These are phyloP conservation scores for Margarornis squamiger DNA, from an alignment of 2,797 vertebrate species.

Conservation along the genomic window DNA sequence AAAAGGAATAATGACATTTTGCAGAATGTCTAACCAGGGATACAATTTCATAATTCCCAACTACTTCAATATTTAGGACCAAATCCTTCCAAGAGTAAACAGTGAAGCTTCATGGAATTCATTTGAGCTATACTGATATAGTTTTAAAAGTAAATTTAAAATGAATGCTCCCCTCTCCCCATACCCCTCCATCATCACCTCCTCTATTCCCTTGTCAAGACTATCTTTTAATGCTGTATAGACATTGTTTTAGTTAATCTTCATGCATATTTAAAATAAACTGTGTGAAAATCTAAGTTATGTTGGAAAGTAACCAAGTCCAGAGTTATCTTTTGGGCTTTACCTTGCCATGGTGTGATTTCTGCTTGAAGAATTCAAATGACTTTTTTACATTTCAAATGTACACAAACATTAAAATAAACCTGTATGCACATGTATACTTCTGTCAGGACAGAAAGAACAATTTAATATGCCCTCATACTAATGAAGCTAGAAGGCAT, in stretches of 20 bases:
- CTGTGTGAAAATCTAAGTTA: background rate
- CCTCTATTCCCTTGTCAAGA: background rate
- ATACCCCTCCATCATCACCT: background rate
- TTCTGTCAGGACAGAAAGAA: background rate
- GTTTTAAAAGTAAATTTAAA: background rate
- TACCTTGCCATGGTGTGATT: background rate
- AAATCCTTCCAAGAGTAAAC: background rate
- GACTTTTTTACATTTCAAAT: background rate
- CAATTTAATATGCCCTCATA: background rate
- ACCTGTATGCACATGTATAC: background rate
- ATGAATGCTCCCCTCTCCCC: background rate
- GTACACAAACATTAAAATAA: background rate
- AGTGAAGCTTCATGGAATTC: background rate
- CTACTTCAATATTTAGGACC: background rate
- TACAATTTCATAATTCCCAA: background rate
- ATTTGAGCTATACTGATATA: background rate
- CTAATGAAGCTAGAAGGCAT: background rate
- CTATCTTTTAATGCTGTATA: fast-evolving
- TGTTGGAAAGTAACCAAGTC: background rate
- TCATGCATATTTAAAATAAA: background rate
- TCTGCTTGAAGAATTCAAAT: background rate
- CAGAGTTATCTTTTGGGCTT: background rate
- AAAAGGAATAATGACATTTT: background rate
- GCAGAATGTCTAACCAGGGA: background rate
- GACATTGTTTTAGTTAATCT: background rate